These are phyloP conservation scores for Megatriorchis doriae DNA, from an alignment of 2,113 vertebrate genomes.

Conservation along the genomic window DNA sequence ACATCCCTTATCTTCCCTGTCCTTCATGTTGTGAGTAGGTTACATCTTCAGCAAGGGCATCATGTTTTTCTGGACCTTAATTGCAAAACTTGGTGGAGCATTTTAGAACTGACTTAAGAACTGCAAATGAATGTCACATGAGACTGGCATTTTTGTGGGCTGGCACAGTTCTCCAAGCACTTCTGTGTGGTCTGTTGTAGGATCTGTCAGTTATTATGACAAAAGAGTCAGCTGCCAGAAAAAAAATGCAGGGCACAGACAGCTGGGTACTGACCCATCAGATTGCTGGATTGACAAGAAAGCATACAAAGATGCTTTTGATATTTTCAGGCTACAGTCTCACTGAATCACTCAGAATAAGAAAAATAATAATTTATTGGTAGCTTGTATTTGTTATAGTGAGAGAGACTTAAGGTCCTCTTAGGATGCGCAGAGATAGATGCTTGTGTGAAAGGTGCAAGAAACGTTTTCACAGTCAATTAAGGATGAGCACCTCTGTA, in stretches of 20 bases:
- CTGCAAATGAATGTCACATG: neutral
- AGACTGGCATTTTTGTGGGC: neutral
- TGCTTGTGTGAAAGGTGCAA: neutral
- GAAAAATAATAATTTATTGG: neutral
- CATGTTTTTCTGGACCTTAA: neutral
- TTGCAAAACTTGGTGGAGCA: neutral
- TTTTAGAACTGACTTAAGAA: neutral
- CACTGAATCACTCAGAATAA: neutral
- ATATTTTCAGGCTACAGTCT: neutral
- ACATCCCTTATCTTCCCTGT: neutral
- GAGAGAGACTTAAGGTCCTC: neutral
- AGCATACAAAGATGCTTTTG: neutral
- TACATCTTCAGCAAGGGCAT: neutral
- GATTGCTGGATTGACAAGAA: neutral
- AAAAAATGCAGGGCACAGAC: neutral
- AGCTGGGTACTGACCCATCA: neutral
- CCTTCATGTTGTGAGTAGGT: neutral
- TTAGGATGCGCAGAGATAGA: neutral
- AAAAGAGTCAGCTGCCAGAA: neutral
- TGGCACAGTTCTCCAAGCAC: fast-evolving
- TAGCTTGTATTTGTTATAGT: neutral
- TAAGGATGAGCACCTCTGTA: neutral
- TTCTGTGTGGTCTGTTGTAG: neutral
- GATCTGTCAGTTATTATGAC: neutral
- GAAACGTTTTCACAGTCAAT: neutral